Conservation (phyloP, 2,113 vertebrate species). For the Panthera tigris region DNA sequence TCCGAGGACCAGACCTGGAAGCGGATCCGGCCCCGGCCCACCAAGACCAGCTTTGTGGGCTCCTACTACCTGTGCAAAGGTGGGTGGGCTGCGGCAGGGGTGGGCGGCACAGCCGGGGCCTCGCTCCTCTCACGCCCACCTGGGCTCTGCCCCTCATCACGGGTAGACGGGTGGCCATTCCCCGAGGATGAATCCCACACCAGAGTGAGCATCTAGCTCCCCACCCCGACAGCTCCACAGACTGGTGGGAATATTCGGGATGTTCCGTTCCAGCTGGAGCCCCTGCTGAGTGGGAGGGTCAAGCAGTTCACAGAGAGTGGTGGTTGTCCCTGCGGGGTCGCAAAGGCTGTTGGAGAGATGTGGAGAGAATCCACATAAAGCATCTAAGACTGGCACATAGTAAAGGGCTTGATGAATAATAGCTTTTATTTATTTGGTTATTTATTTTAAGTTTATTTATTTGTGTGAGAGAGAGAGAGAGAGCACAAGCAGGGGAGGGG, state of each 20-base stretch:
- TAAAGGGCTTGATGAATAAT: background rate
- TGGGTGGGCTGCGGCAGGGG: slow-evolving; percentile 67
- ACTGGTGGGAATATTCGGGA: accelerated
- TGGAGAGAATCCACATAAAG: background rate
- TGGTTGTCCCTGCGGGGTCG: background rate
- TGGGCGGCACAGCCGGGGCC: accelerated
- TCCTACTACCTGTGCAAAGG: slow-evolving; percentile 95
- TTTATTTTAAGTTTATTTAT: no score
- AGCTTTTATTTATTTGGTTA: background rate
- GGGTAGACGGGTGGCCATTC: background rate
- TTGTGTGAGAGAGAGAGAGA: no score
- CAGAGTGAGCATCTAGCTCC: background rate
- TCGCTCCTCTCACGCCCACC: background rate
- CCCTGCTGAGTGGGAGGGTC: accelerated
- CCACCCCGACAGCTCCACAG: background rate
- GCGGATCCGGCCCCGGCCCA: slow-evolving; percentile 92
- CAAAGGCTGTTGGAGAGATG: background rate
- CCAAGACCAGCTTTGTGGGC: slow-evolving; percentile 88
- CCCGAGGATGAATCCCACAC: accelerated
- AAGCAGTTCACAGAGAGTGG: background rate
- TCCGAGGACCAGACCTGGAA: slow-evolving; percentile 92
- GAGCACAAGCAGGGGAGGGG: no score
- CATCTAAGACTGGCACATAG: accelerated
- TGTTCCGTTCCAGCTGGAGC: background rate
- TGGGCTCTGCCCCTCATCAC: background rate